Base-by-base conservation (phyloP, 2,113 vertebrate species). In the Melanocharis versteri region DNA sequence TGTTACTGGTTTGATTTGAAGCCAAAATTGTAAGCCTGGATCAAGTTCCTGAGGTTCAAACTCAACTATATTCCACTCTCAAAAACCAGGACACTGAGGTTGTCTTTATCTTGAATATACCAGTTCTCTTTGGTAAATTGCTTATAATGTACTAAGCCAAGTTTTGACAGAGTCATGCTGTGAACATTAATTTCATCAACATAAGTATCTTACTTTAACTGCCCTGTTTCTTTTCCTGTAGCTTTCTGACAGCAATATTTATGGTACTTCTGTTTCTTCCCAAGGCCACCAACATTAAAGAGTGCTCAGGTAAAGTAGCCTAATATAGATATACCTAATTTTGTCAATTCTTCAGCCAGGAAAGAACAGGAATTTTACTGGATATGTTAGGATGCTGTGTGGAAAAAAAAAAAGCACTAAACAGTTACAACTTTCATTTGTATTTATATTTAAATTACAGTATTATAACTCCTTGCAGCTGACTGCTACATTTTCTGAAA, bases 11-110 rank as follows among this genome's bases (percentile, higher is more conserved):
- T 90, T 90, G 85, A 96, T 79, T 90, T 62, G 56, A 83, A 92
- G 90, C 90, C 90, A 96, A 71, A 96, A 62, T 70, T 65, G n/a
- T 71, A 90, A 96, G 76, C 76, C 83, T 93, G 85, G 90, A 94
- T 90, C 79, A 94, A 75, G 57, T 86, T 75, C 83, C 84, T 87
- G 76, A 83, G 51, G 60, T 60, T 92, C 37, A 92, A 86, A 92
- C 31, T 88, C 71, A 77, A 23, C 42, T 78, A 21, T 45, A 80
- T 75, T 77, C 60, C 6, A 1, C 20, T 80, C 9, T 73, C 79
- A 88, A 51, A 95, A 93, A 87, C 20, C 65, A 87, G 89, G 75
- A 79, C 73, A 83, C n/a, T 61, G 15, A 72, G 65, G 45, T n/a
- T 79, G 73, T 40, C 53, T 91, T 89, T 79, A 93, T 35, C 44